Conservation (phyloP, 2,113 vertebrate genomes). For the Myodes glareolus region DNA sequence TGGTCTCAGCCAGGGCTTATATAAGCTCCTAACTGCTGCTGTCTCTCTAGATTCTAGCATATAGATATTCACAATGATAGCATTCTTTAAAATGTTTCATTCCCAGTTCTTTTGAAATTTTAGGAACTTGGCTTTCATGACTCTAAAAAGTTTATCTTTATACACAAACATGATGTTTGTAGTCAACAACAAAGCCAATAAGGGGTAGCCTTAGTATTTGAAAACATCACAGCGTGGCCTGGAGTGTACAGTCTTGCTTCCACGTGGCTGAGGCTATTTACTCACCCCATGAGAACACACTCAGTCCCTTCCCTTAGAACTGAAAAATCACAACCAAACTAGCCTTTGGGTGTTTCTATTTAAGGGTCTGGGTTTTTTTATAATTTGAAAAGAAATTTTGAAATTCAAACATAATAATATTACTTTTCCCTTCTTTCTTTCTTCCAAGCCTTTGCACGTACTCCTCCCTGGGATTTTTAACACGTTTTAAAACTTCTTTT, state of each 20-base stretch:
- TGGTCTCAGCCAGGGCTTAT: not conserved
- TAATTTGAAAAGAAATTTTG: not conserved
- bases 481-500: not conserved
- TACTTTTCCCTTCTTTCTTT: not conserved
- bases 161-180: slow-evolving; percentile 2
- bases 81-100: slow-evolving; percentile 25
- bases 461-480: not conserved
- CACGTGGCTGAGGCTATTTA: not conserved
- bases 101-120: slow-evolving; percentile 5
- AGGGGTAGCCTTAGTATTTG: not conserved
- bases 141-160: not conserved
- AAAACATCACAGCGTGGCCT: not conserved
- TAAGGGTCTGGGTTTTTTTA: not conserved
- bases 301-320: not conserved
- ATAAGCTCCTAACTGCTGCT: not conserved
- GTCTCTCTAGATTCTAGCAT: not conserved
- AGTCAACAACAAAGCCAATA: not conserved
- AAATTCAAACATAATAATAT: not conserved
- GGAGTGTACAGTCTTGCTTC: not conserved
- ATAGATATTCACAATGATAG: not conserved
- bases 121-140: not conserved
- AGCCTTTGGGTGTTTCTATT: not conserved
- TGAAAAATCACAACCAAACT: not conserved
- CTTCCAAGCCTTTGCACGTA: not conserved
- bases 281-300: not conserved